phyloP scores from a whole-genome alignment of 2,113 vertebrate species.

The Galeopterus variegatus region DNA sequence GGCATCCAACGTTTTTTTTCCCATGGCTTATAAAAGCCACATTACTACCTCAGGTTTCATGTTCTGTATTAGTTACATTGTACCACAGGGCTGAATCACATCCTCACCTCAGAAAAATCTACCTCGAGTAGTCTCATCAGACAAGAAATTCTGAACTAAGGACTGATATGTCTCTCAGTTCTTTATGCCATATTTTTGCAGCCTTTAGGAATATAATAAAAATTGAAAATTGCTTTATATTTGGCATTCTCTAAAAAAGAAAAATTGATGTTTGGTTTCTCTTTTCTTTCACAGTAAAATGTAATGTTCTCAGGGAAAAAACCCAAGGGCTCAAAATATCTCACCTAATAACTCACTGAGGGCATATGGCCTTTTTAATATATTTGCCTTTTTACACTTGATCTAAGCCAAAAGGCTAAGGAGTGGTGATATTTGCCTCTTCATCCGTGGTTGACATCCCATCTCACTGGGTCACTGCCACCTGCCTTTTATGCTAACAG shows the following conservation, averaged over 20 bases:
- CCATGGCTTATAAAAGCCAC: not conserved
- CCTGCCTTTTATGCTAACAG: slow-evolving; percentile 2
- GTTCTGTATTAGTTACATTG: not conserved
- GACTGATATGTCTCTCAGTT: not conserved
- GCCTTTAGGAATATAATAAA: not conserved
- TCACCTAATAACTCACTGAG: slow-evolving; percentile 54
- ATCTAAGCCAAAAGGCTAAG: too few species aligned
- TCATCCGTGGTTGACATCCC: slow-evolving; percentile 1
- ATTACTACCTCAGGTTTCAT: not conserved
- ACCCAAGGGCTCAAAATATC: slow-evolving; percentile 4
- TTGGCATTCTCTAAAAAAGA: slow-evolving; percentile 28
- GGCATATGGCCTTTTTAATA: not conserved
- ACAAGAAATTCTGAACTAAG: not conserved
- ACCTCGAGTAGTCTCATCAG: not conserved
- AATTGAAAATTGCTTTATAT: slow-evolving; percentile 28
- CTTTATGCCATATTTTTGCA: not conserved
- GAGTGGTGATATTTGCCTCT: not conserved
- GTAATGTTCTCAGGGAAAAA: not conserved
- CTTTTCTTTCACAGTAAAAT: slow-evolving; percentile 53
- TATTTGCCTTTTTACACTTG: slow-evolving; percentile 31
- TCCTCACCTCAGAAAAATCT: not conserved
- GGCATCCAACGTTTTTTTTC: not conserved
- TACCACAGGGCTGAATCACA: not conserved
- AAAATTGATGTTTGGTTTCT: not conserved
- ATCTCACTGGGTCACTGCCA: not conserved